Evolutionary conservation across 2,113 vertebrate genomes (phyloP).

Genomic region (Sus scrofa): DNA sequence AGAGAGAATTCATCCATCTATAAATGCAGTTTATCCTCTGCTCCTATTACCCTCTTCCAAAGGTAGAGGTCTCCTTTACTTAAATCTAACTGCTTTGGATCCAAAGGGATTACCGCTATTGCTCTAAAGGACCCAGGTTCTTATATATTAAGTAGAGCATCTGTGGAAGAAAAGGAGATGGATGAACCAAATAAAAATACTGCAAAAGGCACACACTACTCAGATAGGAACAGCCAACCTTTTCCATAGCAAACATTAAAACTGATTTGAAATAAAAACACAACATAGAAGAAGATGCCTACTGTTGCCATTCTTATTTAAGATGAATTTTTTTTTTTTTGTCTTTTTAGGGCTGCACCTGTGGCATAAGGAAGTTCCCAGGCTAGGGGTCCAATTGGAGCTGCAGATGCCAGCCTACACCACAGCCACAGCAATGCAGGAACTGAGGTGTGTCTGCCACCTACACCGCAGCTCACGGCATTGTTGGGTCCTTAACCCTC

Average conservation of each 20-base stretch:
- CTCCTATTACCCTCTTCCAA: accelerated
- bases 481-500: no score
- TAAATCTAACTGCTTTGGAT: neutral
- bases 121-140: neutral
- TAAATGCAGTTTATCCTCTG: neutral
- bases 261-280: neutral
- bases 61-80: neutral
- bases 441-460: no score
- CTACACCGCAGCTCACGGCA: no score
- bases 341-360: no score
- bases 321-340: no score
- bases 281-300: no score
- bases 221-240: accelerated
- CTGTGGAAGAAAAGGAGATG: neutral
- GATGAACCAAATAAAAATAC: neutral
- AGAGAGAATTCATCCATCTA: accelerated
- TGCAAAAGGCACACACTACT: accelerated
- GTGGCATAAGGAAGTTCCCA: no score
- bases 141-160: neutral
- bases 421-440: no score
- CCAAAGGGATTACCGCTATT: neutral
- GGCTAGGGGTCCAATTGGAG: no score
- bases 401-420: no score
- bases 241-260: no score
- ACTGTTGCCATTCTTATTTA: no score